Base-by-base conservation (phyloP, 1,140 invertebrate species). In the Steinernema feltiae region DNA sequence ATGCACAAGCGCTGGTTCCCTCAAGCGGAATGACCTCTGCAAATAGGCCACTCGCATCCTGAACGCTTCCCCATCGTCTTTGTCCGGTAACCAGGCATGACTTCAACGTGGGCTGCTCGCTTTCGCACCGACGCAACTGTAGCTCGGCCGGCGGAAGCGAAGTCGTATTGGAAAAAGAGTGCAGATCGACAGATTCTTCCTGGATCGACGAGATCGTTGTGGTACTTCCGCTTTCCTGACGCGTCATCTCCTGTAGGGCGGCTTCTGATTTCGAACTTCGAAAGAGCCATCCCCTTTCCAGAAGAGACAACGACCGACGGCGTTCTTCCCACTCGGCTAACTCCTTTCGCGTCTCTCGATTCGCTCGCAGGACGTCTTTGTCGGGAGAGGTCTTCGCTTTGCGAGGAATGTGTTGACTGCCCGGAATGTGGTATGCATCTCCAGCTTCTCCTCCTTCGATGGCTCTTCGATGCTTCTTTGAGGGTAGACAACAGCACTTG, bases 81-180 rank as follows among this genome's bases (percentile, higher is more conserved):
- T 63, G 53, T 17, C 53, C 53, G 53, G 53, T 63, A 27, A 63
- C 24, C 53, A 63, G 53, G 24, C 53, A 63, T 63, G 53, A 63
- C 53, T 63, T 63, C 53, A 63, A 21, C 24, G 7, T 63, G 7
- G 53, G 53, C 53, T 63, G 53, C 53, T 63, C 53, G 53, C 53
- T 63, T 21, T 63, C 53, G 24, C 53, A 63, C 53, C 53, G 7
- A 7, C 53, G 53, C 12, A 63, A 21, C 53, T 7, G 2, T 21
- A 27, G 53, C 15, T 63, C 53, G 15, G 53, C 15, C 12, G 24
- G 53, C 53, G 53, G 53, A 63, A 27, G 24, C 12, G 12, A 27
- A 21, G 24, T 3, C 53, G 24, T 3, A 7, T n/a, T 15, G 53
- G 53, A 63, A 3, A 21, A 3, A 7, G 12, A 27, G 3, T 27